A percentile compares a stretch with the other conserved stretches of the same genome.
Evolutionary conservation across 2,797 vertebrate genomes (phyloP).

Genomic region (Distichodus sexfasciatus): DNA sequence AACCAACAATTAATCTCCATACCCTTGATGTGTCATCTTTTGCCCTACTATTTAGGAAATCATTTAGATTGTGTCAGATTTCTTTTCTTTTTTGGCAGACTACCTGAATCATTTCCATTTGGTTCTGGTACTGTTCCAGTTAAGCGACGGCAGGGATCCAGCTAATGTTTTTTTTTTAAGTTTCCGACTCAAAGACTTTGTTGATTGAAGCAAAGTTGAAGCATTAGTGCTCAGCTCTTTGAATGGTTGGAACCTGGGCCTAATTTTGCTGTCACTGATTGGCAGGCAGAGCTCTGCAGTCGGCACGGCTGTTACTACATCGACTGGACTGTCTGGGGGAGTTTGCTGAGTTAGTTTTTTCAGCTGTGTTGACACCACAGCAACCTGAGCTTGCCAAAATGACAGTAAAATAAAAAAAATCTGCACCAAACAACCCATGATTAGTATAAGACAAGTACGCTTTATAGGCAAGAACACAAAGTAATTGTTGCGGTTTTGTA

Average conservation of each 20-base stretch:
- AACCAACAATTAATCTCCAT: too few relatives aligned
- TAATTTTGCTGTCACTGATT: constrained; percentile 24
- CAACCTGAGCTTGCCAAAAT: constrained; percentile 1
- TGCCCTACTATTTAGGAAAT: background rate
- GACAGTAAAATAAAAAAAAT: too few relatives aligned
- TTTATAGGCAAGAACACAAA: too few relatives aligned
- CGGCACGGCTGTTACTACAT: constrained; percentile 31
- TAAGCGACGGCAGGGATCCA: background rate
- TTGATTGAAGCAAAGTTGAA: constrained; percentile 10
- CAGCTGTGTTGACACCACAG: constrained; percentile 1
- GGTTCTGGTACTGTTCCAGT: background rate
- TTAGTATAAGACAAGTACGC: too few relatives aligned
- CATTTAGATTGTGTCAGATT: too few relatives aligned
- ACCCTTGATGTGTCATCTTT: background rate
- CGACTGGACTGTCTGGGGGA: constrained; percentile 7
- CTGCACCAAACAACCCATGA: too few relatives aligned
- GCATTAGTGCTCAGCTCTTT: constrained; percentile 13
- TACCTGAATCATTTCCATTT: background rate
- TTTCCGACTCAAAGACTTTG: constrained; percentile 13
- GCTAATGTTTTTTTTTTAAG: background rate
- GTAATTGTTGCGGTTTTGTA: too few relatives aligned
- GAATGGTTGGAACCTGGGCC: background rate
- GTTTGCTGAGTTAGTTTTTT: constrained; percentile 32
- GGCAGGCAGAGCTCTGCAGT: constrained; percentile 27
- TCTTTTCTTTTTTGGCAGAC: background rate